These are phyloP conservation scores for Brotula barbata DNA, from an alignment of 2,797 vertebrate species.

Conservation along the genomic window DNA sequence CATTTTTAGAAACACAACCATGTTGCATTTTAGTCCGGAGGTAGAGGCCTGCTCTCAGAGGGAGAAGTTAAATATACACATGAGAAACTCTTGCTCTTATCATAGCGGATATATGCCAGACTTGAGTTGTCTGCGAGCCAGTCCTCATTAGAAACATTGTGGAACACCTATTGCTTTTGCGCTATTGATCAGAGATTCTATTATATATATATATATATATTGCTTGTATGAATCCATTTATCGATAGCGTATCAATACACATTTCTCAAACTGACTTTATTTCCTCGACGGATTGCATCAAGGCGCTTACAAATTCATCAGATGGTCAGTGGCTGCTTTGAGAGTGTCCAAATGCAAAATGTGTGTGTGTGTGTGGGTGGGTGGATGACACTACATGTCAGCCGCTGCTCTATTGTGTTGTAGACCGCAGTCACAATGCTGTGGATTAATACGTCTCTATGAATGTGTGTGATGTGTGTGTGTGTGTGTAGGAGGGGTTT, in stretches of 20 bases:
- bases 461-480: conserved; percentile 24
- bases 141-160: background rate
- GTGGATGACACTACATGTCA: conserved; percentile 11
- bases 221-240: no score
- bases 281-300: background rate
- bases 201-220: no score
- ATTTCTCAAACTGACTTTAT: background rate
- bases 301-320: background rate
- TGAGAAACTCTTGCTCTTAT: conserved; percentile 43
- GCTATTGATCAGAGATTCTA: no score
- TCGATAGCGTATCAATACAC: no score
- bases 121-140: background rate
- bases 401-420: background rate
- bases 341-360: conserved; percentile 6
- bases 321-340: background rate
- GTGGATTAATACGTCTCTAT: conserved; percentile 13
- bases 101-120: conserved; percentile 10
- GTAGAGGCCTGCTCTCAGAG: conserved; percentile 47
- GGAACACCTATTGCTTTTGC: background rate
- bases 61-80: conserved; percentile 56
- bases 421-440: conserved; percentile 22
- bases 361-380: conserved; percentile 8
- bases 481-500: conserved; percentile 15
- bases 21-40: conserved; percentile 65
- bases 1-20: conserved; percentile 77